phyloP scores from a whole-genome alignment of 2,797 vertebrate genomes.

The Urocyon cinereoargenteus region DNA sequence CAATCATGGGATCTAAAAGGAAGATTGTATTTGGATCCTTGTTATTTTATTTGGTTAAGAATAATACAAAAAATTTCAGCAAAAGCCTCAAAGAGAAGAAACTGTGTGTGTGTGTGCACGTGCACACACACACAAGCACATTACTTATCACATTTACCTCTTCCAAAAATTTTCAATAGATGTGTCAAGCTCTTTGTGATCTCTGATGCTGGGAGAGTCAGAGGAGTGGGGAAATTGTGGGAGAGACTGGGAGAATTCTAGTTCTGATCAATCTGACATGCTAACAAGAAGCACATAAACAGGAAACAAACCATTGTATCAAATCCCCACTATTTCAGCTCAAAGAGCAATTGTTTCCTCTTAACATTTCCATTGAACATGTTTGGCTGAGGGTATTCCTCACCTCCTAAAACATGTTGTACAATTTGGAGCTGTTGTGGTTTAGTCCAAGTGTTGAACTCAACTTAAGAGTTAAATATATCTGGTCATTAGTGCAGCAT shows the following conservation, averaged over 20 bases:
- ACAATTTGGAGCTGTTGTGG: background rate
- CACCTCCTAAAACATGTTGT: background rate
- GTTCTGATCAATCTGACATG: background rate
- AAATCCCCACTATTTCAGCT: background rate
- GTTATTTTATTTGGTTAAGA: slow-evolving; percentile 31
- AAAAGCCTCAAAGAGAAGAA: slow-evolving; percentile 21
- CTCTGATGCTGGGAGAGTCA: background rate
- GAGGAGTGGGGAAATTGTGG: background rate
- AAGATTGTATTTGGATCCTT: slow-evolving; percentile 33
- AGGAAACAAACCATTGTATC: background rate
- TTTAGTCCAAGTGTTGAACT: background rate
- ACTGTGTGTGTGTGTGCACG: background rate
- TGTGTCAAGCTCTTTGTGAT: background rate
- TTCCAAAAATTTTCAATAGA: slow-evolving; percentile 13
- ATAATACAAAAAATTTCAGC: background rate
- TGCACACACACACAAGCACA: background rate
- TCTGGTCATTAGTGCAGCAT: background rate
- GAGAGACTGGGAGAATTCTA: background rate
- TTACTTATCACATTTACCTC: background rate
- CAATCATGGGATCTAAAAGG: background rate
- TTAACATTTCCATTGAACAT: background rate
- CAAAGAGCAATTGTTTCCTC: background rate
- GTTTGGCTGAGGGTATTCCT: background rate
- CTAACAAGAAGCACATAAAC: background rate
- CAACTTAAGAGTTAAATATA: background rate